Base-by-base conservation (phyloP, 35 echinoderm and acorn worm genomes). In the Nesometra sesokonis region DNA sequence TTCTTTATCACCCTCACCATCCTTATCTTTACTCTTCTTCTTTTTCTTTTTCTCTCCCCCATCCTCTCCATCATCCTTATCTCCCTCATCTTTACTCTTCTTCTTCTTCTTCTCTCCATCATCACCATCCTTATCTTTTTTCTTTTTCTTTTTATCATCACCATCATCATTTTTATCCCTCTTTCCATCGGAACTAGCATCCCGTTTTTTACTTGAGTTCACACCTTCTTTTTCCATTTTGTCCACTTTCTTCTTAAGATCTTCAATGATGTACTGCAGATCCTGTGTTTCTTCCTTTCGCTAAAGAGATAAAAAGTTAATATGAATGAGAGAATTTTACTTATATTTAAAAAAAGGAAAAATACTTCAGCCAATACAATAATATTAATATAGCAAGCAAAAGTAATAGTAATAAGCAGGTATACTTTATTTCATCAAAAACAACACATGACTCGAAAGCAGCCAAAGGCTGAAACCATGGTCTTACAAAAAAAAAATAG, bases 221-320 rank as follows among this genome's bases (percentile, higher is more conserved):
- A 67, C 82, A 39, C 79, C 78, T 35, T 82, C 80, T 46, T 81
- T 80, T 31, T 88, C 86, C 78, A 27, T 76, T 0, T 32, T 33
- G 17, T 82, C 43, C 13, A 34, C 87, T 9, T 87, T 89, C 35
- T 83, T 77, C 33, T 98, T 89, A 17, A 98, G 30, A 35, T 94
- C 95, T 79, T 98, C 96, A 86, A 99, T 87, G 40, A 92, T 81
- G 11, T 86, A 82, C 36, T 94, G 96, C 30, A 94, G 78, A 57
- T 99, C 96, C 39, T 89, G 87, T 0, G 92, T 91, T 38, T 99
- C 96, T 32, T 99, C 90, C 82, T 90, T 84, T 37, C 96, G 85
- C 96, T 99, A 85, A 15, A 77, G 82, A 36, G 78, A 33, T 17
- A 85, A 36, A 89, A 13, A 31, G 39, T 30, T n/a, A 77, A 37